A percentile compares a stretch with the other conserved stretches of the same genome.
Evolutionary conservation across 2,888 invertebrate genomes (phyloP).

Genomic region (Luperina testacea): DNA sequence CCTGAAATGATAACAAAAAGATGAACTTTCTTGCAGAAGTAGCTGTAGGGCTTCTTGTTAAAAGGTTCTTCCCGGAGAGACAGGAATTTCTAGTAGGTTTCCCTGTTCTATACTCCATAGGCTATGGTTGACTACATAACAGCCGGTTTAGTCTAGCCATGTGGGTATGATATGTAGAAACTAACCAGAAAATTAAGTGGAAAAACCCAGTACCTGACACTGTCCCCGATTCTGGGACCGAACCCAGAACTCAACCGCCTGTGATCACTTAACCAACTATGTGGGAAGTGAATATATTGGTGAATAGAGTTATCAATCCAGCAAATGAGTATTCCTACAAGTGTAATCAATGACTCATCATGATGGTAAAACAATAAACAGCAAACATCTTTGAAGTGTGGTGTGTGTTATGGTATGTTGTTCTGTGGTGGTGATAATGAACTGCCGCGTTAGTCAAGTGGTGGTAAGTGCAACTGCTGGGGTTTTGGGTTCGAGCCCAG

Average conservation of each 20-base stretch:
- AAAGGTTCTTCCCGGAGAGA: no score
- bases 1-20: slow-evolving; percentile 8
- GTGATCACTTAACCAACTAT: background rate
- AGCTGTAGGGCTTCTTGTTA: background rate
- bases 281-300: background rate
- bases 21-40: background rate
- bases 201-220: background rate
- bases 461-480: background rate
- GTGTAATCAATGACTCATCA: background rate
- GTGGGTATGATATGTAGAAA: background rate
- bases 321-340: background rate
- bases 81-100: background rate
- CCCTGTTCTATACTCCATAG: background rate
- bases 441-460: background rate
- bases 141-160: background rate
- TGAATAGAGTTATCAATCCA: background rate
- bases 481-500: background rate
- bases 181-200: background rate
- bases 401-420: background rate
- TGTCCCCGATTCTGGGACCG: background rate
- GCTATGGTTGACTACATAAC: background rate
- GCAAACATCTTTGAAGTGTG: background rate
- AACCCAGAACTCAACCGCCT: background rate
- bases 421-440: background rate
- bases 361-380: background rate